phyloP scores from a whole-genome alignment of 2,113 vertebrate species.

The Pogona vitticeps region DNA sequence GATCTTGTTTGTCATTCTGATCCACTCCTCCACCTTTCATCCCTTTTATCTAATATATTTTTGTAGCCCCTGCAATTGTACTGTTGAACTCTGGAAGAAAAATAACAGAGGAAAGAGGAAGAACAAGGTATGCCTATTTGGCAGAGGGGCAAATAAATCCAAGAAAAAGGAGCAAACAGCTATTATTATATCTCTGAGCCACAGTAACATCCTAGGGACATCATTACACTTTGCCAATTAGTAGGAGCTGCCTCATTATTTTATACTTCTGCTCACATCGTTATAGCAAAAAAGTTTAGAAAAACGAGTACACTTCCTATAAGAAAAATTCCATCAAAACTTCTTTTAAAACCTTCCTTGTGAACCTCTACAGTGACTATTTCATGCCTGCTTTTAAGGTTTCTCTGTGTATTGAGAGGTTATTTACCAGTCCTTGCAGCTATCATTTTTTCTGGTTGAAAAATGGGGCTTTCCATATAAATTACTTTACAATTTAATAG shows the following conservation, averaged over 20 bases:
- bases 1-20: background rate
- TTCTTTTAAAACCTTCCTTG: background rate
- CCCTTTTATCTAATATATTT: constrained; percentile 2
- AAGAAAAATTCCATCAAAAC: background rate
- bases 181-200: background rate
- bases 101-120: background rate
- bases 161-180: background rate
- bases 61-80: background rate
- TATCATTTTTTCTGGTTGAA: too few species aligned
- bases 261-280: background rate
- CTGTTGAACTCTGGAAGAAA: background rate
- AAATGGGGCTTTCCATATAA: too few species aligned
- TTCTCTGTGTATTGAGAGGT: background rate
- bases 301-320: background rate
- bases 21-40: background rate
- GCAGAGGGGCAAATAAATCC: background rate
- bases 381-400: background rate
- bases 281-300: background rate
- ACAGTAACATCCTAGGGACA: background rate
- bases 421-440: background rate
- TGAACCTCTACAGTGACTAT: background rate
- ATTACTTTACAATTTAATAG: too few species aligned
- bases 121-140: background rate
- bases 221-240: background rate
- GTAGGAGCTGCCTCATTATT: background rate